These are phyloP conservation scores for Andrena bicolor DNA, from an alignment of 2,888 invertebrate species.

Conservation along the genomic window DNA sequence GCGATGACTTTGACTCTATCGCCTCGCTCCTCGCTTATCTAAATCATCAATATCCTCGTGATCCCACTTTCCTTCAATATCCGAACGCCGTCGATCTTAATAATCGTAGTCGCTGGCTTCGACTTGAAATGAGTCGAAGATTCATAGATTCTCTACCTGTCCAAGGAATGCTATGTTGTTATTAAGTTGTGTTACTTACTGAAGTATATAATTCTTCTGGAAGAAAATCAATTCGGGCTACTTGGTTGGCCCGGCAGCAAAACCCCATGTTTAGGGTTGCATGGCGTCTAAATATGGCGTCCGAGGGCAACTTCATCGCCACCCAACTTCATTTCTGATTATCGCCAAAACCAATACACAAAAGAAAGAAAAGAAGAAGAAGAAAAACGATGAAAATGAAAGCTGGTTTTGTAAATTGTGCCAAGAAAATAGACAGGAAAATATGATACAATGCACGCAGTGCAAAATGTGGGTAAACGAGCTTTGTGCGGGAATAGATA, in stretches of 20 bases:
- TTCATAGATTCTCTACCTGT: background rate
- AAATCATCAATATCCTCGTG: constrained; percentile 56
- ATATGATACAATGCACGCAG: no score
- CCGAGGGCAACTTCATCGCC: background rate
- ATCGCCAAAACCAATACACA: no score
- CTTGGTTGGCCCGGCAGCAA: constrained; percentile 1
- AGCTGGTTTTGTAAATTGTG: no score
- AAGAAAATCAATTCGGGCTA: background rate
- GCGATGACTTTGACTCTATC: constrained; percentile 73
- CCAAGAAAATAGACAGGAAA: no score
- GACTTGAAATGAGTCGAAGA: background rate
- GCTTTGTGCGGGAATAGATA: no score
- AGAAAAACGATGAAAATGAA: no score
- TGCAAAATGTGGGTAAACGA: no score
- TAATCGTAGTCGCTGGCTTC: constrained; percentile 2
- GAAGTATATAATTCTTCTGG: no score
- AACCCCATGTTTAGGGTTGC: background rate
- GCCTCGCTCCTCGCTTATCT: constrained; percentile 60
- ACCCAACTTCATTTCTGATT: no score
- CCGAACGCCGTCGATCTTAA: constrained; percentile 47
- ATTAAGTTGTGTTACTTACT: no score
- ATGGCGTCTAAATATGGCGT: constrained; percentile 24
- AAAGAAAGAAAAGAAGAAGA: no score
- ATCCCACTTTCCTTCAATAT: constrained; percentile 42
- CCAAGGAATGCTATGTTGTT: background rate